Base-by-base conservation (phyloP, 92 coral and sea anemone species). In the Desmophyllum pertusum region DNA sequence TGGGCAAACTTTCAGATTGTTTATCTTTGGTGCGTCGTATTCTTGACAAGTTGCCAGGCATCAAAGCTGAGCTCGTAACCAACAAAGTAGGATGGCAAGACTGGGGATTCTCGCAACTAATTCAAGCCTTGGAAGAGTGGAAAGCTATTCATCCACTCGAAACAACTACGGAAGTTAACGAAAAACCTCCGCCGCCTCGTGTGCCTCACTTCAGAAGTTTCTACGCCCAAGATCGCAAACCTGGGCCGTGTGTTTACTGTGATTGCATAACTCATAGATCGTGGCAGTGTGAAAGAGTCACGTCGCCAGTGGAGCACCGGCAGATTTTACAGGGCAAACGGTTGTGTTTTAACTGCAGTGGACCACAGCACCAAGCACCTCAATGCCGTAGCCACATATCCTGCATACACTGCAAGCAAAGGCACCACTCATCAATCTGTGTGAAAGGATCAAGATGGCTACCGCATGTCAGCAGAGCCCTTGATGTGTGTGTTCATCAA, bases 371-470 rank as follows among this genome's bases (percentile, higher is more conserved):
- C 50, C 64, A 14, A 2, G 86, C 90, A 25, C n/a, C 80, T 1
- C 85, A 80, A 64, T 86, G 89, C 57, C 85, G 62, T 10, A 86
- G 86, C 80, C 86, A 76, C 36, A 18, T 77, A 35, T 59, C 89
- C 9, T 89, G 92, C 70, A 75, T 78, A 29, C 89, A 89, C 67
- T 89, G 92, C 66, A 89, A 85, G 68, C 84, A 79, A 65, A 80
- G 70, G 75, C 92, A 84, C 45, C 92, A 88, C 84, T 79, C 73
- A 19, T 84, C 88, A 13, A 77, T 84, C 40, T 84, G 88, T 39
- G 84, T 71, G 11, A 81, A 81, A 65, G 85, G 85, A 7, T 40
- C 85, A 51, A 81, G 85, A 23, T 81, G 85, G 85, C 30, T 81
- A 21, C 78, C 78, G 10, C 85, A 81, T 69, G 68, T 81, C 70